These are phyloP conservation scores for Halcyon senegalensis DNA, from an alignment of 2,113 vertebrate genomes.

Conservation along the genomic window DNA sequence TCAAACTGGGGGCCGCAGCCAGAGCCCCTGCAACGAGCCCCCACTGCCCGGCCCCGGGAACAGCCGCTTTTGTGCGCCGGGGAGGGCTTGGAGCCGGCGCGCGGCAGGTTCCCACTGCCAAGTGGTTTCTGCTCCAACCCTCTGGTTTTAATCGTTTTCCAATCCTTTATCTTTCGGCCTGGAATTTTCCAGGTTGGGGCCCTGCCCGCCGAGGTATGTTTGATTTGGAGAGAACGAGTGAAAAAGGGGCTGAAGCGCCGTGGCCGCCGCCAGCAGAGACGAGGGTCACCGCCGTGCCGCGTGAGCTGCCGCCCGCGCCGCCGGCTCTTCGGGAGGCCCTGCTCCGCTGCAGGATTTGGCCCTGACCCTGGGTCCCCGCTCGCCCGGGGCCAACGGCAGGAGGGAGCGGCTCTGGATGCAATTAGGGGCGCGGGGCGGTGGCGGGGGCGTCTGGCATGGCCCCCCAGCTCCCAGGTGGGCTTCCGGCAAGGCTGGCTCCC, in stretches of 20 bases:
- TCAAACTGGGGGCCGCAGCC: background rate
- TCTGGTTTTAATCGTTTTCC: constrained; percentile 71
- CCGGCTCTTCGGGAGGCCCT: background rate
- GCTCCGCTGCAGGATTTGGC: background rate
- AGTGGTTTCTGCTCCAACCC: constrained; percentile 54
- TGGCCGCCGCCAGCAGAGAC: background rate
- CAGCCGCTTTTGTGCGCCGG: background rate
- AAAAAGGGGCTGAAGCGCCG: background rate
- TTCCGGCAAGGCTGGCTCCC: constrained; percentile 77
- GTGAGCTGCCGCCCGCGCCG: background rate
- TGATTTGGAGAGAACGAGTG: constrained; percentile 45
- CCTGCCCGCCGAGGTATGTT: constrained; percentile 58
- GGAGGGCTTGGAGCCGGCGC: constrained; percentile 2
- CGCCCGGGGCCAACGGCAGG: background rate
- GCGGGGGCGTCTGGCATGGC: background rate
- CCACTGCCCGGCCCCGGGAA: background rate
- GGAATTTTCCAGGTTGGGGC: constrained; percentile 72
- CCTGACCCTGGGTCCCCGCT: background rate
- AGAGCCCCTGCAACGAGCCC: background rate
- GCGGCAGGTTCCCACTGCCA: constrained; percentile 43
- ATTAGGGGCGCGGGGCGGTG: constrained; percentile 51
- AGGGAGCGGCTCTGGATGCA: constrained; percentile 68
- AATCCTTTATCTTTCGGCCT: constrained; percentile 66
- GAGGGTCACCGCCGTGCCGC: constrained; percentile 7
- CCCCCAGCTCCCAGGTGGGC: constrained; percentile 69